These are phyloP conservation scores for Oppia nitens DNA, from an alignment of 1,140 invertebrate genomes.

Conservation along the genomic window DNA sequence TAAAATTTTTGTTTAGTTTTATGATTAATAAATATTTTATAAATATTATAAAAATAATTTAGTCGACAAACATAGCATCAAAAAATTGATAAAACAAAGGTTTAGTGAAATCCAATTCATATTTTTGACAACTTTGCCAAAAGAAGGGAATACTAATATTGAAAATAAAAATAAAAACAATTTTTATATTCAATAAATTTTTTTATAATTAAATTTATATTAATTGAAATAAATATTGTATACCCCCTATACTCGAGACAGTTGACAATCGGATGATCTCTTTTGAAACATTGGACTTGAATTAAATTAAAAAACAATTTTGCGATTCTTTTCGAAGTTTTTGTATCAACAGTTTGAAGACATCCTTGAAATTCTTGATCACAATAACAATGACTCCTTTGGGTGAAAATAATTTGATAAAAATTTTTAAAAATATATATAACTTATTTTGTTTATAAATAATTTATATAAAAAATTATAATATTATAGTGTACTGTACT, in stretches of 20 bases:
- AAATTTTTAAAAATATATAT: too few relatives aligned
- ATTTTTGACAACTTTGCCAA: conserved; percentile 19
- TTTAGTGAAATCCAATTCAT: conserved; percentile 16
- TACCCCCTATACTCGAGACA: conserved; percentile 11
- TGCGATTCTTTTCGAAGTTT: conserved; percentile 38
- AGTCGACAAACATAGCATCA: conserved; percentile 19
- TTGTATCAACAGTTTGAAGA: conserved; percentile 35
- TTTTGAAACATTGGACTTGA: conserved; percentile 43
- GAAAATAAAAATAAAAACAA: not conserved
- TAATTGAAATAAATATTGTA: conserved; percentile 3
- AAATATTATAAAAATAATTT: too few relatives aligned
- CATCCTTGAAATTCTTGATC: conserved; percentile 48
- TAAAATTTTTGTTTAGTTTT: too few relatives aligned
- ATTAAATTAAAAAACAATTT: conserved; percentile 38
- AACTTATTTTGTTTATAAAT: too few relatives aligned
- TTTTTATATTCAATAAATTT: not conserved
- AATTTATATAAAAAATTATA: not conserved
- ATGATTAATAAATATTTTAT: too few relatives aligned
- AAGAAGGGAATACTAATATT: not conserved
- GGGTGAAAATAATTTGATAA: conserved; percentile 15
- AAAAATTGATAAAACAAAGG: conserved; percentile 19
- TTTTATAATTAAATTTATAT: conserved; percentile 14
- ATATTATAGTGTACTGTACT: conserved; percentile 16
- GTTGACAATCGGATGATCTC: conserved; percentile 6
- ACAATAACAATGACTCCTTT: conserved; percentile 44